phyloP scores from a whole-genome alignment of 2,888 invertebrate species.

The Drosophila subquinaria region DNA sequence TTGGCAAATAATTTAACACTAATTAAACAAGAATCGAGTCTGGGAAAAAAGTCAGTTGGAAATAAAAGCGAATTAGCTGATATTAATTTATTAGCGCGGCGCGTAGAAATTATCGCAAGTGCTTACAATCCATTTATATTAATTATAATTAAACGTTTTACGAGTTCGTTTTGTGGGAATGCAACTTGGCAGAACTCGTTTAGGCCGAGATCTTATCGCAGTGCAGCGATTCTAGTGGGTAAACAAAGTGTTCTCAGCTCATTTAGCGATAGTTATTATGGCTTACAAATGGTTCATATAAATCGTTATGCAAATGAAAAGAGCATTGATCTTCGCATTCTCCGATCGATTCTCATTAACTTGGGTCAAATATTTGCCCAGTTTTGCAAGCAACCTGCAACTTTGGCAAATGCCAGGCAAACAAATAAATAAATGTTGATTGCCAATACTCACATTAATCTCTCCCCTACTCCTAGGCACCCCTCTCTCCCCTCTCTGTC shows the following conservation, averaged over 20 bases:
- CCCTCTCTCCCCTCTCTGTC: conserved; percentile 3
- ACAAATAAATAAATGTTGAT: conserved; percentile 75
- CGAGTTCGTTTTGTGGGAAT: conserved; percentile 42
- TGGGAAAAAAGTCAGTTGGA: conserved; percentile 35
- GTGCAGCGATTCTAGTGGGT: conserved; percentile 6
- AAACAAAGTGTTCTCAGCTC: conserved; percentile 21
- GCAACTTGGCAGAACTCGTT: conserved; percentile 33
- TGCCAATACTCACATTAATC: conserved; percentile 78
- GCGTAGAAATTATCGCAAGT: conserved; percentile 63
- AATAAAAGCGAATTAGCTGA: conserved; percentile 44
- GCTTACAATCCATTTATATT: conserved; percentile 60
- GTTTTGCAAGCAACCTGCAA: conserved; percentile 6
- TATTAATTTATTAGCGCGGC: conserved; percentile 65
- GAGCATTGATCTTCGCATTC: conserved; percentile 26
- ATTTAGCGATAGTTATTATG: conserved; percentile 17
- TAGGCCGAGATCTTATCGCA: conserved; percentile 18
- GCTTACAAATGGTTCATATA: conserved; percentile 10
- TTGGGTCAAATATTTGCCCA: conserved; percentile 17
- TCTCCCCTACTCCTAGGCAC: conserved; percentile 20
- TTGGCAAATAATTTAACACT: conserved; percentile 21
- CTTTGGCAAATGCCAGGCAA: conserved; percentile 65
- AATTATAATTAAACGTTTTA: conserved; percentile 59
- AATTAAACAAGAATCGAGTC: conserved; percentile 56
- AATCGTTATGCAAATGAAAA: conserved; percentile 20
- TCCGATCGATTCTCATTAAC: conserved; percentile 8